phyloP scores from a whole-genome alignment of 2,888 invertebrate genomes.

The Lathronympha strigana region DNA sequence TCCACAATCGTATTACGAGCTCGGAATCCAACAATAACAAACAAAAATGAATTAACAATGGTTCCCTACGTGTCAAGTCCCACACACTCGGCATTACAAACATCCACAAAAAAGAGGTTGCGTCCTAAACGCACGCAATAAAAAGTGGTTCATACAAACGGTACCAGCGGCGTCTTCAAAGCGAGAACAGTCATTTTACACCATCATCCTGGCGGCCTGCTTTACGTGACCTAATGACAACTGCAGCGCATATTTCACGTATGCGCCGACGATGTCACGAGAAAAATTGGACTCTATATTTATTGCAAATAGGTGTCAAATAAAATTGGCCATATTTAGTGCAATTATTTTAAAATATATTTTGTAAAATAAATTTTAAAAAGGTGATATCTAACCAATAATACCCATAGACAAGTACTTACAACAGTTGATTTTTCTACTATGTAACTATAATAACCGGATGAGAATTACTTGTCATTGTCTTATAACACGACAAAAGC shows the following conservation, averaged over 20 bases:
- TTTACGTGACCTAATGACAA: constrained; percentile 78
- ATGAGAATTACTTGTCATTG: background rate
- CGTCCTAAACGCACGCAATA: constrained; percentile 76
- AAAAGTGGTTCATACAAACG: constrained; percentile 75
- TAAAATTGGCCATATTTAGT: background rate
- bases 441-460: background rate
- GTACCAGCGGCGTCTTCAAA: constrained; percentile 77
- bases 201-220: constrained; percentile 66
- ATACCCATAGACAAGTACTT: too few relatives aligned
- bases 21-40: constrained; percentile 73
- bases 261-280: constrained; percentile 1
- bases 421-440: too few relatives aligned
- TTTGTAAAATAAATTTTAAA: background rate
- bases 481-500: constrained; percentile 7
- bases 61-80: constrained; percentile 82
- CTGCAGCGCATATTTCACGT: constrained; percentile 46
- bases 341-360: background rate
- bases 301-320: background rate
- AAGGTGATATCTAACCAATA: too few relatives aligned
- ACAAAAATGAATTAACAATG: constrained; percentile 77
- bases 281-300: constrained; percentile 8
- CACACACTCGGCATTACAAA: constrained; percentile 83
- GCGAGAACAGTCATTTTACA: constrained; percentile 77
- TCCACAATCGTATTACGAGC: constrained; percentile 53
- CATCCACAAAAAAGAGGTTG: constrained; percentile 78